A percentile compares a stretch with the other conserved stretches of the same genome.
These are phyloP conservation scores for Chloroceryle inda DNA, from an alignment of 2,797 vertebrate genomes.

Conservation along the genomic window DNA sequence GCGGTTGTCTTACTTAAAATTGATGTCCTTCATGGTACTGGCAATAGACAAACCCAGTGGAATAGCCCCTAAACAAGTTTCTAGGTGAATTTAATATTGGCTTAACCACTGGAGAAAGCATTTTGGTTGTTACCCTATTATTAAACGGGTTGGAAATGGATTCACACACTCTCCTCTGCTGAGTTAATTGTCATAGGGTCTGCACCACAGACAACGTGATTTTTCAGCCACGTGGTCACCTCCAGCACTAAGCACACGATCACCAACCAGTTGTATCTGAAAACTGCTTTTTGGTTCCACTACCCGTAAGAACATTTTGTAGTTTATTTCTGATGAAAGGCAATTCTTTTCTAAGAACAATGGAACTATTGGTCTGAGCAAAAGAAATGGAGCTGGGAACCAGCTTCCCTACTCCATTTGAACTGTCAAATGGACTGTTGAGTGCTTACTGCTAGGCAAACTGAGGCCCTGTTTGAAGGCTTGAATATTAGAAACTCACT, in stretches of 20 bases:
- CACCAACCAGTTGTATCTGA: not conserved
- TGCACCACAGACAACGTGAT: slow-evolving; percentile 41
- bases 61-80: slow-evolving; percentile 60
- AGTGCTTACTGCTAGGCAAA: not conserved
- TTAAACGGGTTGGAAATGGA: slow-evolving; percentile 62
- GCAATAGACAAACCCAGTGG: slow-evolving; percentile 60
- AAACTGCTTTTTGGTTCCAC: slow-evolving; percentile 13
- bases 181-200: slow-evolving; percentile 44
- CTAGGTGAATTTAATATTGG: slow-evolving; percentile 46
- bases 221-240: slow-evolving; percentile 57
- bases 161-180: slow-evolving; percentile 46
- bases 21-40: slow-evolving; percentile 60
- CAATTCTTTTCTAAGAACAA: slow-evolving; percentile 34
- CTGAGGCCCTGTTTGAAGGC: not conserved
- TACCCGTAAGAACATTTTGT: not conserved
- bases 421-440: not conserved
- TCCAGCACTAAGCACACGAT: slow-evolving; percentile 31
- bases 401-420: not conserved
- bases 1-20: slow-evolving; percentile 56
- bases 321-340: slow-evolving; percentile 22
- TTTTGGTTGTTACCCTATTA: slow-evolving; percentile 56
- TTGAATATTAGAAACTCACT: not conserved
- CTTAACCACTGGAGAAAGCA: slow-evolving; percentile 60
- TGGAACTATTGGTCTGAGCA: not conserved
- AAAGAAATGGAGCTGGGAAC: slow-evolving; percentile 1